A percentile compares a stretch with the other conserved stretches of the same genome.
phyloP scores from a whole-genome alignment of 2,797 vertebrate genomes.

The Babyrousa celebensis region DNA sequence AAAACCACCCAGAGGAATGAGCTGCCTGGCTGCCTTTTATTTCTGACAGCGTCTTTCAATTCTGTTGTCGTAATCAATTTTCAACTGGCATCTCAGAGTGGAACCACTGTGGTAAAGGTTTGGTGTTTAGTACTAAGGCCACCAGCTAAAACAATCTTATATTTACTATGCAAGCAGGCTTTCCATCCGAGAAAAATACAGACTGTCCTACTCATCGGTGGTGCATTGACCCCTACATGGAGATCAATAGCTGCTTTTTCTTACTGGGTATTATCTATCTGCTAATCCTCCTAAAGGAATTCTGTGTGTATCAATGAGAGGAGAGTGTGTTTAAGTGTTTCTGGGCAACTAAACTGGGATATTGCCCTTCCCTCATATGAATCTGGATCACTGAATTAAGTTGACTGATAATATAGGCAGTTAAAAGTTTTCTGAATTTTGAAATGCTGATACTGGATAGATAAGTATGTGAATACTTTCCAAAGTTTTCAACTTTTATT shows the following conservation, averaged over 20 bases:
- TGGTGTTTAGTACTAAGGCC: not conserved
- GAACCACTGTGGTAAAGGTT: not conserved
- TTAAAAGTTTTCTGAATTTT: not conserved
- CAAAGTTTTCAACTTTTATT: not conserved
- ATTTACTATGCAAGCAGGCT: slow-evolving; percentile 24
- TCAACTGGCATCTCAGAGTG: not conserved
- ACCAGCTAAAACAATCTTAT: not conserved
- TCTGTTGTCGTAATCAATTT: slow-evolving; percentile 18
- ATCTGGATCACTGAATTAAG: not conserved
- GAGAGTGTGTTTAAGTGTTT: not conserved
- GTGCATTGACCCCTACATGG: not conserved
- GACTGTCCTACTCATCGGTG: not conserved
- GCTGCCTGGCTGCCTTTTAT: not conserved
- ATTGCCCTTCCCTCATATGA: slow-evolving; percentile 1
- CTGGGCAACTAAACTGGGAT: not conserved
- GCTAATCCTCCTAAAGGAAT: not conserved
- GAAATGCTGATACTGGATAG: not conserved
- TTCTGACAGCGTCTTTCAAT: slow-evolving; percentile 44
- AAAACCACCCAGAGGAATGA: not conserved
- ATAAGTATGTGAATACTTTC: not conserved
- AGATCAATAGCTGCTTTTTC: not conserved
- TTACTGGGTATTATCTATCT: not conserved
- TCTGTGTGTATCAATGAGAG: not conserved
- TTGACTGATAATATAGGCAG: not conserved
- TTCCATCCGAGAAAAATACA: slow-evolving; percentile 6